Percentiles rank a stretch among this genome's conserved stretches.
Conservation (phyloP, 2,113 vertebrate genomes). For the Turnix velox region DNA sequence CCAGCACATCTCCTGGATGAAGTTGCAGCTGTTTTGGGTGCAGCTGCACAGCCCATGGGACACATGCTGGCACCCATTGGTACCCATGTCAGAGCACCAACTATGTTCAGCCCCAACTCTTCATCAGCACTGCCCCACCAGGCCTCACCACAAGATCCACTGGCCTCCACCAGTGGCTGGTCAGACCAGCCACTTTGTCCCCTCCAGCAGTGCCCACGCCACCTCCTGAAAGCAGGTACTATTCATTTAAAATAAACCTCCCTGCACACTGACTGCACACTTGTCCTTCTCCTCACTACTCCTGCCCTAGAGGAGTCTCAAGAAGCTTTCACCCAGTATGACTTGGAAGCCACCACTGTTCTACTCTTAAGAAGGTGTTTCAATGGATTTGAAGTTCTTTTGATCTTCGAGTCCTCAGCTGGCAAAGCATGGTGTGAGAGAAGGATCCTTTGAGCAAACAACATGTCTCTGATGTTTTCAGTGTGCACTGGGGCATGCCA, state of each 20-base stretch:
- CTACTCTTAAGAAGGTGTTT: not conserved
- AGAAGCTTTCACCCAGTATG: not conserved
- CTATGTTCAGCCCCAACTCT: accelerated
- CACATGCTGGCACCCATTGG: not conserved
- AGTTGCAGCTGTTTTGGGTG: not conserved
- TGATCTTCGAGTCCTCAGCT: not conserved
- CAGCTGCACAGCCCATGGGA: not conserved
- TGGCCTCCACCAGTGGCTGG: not conserved
- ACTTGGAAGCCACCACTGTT: not conserved
- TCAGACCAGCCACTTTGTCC: not conserved
- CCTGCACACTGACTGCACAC: not conserved
- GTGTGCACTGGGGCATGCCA: not conserved
- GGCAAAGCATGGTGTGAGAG: not conserved
- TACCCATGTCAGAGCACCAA: too few species aligned
- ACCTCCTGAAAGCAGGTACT: not conserved
- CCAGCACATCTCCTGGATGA: not conserved
- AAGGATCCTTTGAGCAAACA: not conserved
- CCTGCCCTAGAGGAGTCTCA: not conserved
- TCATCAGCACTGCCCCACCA: not conserved
- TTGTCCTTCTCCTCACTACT: not conserved
- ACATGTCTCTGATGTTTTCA: not conserved
- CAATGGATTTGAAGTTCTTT: not conserved
- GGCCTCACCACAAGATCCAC: not conserved
- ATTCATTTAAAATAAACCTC: not conserved
- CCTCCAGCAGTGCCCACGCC: not conserved